A percentile compares a stretch with the other conserved stretches of the same genome.
phyloP scores from a whole-genome alignment of 2,797 vertebrate species.

The Enteromius unitaeniatus region DNA sequence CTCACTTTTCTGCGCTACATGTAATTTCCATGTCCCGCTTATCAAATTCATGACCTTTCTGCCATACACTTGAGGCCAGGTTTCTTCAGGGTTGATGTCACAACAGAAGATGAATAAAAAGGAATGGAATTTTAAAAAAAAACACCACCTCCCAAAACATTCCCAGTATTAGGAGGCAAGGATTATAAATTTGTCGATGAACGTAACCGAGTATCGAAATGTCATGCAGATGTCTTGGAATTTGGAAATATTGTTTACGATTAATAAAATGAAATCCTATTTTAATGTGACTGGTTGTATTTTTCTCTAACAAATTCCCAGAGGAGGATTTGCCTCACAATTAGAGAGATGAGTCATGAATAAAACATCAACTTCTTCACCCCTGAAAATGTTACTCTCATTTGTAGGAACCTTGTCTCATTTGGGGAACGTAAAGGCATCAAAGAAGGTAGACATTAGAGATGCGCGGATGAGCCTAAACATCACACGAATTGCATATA shows the following conservation, averaged over 20 bases:
- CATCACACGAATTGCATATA: too few species aligned
- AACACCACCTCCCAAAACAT: conserved; percentile 27
- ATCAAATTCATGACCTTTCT: conserved; percentile 31
- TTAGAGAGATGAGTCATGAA: conserved; percentile 46
- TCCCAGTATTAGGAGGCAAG: conserved; percentile 6
- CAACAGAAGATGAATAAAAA: conserved; percentile 18
- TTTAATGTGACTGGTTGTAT: neutral
- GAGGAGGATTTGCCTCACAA: conserved; percentile 15
- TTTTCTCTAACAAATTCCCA: neutral
- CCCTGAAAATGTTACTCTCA: conserved; percentile 37
- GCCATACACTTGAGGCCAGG: neutral
- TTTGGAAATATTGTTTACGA: neutral
- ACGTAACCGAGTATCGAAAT: neutral
- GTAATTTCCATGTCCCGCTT: conserved; percentile 5
- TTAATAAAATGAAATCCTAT: neutral
- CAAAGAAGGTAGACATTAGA: neutral
- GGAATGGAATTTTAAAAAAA: neutral
- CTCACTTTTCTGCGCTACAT: neutral
- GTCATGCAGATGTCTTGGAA: neutral
- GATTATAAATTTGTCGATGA: neutral
- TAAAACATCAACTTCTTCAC: conserved; percentile 46
- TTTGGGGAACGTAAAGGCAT: neutral
- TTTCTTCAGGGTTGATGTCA: conserved; percentile 31
- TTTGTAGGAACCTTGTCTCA: conserved; percentile 37
- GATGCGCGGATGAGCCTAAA: too few species aligned